Evolutionary conservation across 2,113 vertebrate species (phyloP), one percentile per base, ranked within the genome.

Genomic region (Cryptomyrus ogoouensis): DNA sequence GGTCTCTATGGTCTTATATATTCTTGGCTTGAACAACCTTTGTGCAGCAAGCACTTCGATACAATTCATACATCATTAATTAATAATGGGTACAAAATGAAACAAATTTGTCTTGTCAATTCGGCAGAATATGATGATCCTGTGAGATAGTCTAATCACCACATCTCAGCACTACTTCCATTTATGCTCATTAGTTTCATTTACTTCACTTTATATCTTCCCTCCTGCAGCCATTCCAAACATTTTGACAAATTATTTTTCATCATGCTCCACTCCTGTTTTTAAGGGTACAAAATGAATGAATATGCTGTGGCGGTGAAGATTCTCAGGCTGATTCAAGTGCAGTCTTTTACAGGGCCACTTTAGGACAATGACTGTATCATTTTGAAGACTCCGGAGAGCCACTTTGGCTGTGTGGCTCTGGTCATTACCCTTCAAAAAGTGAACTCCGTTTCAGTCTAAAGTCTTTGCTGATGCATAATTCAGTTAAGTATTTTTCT

Each of bases 1-100:
- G 85, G 84, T 49, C 89, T 88, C 89, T 31, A 62, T 27, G 52
- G 89, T 31, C 85, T 88, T 90, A 47, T 87, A 74, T n/a, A 49
- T 85, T 39, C 53, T 12, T 52, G 58, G 44, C 89, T 44, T 80
- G 46, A 88, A 90, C 50, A 90, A 74, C 39, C 52, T 52, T 58
- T 56, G 35, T 35, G 52, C 56, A 86, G 80, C 83, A 90, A 31
- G 39, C 83, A 56, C 80, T 42, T 89, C 46, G 31, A 87, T 53
- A 53, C 27, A 39, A 53, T 50, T 66, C 27, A 70, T 66, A 87
- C 47, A 47, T 50, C 56, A 87, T 84, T 84, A 84, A 84, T 66
- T 88, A 62, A 88, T 83, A 49, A 83, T 52, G 47, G 47, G 31
- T 83, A 56, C 31, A 83, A 84, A 84, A 84, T 84, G 21, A 84